A percentile compares a stretch with the other conserved stretches of the same genome.
phyloP scores from a whole-genome alignment of 2,113 vertebrate genomes.

The Ptilorrhoa leucosticta region DNA sequence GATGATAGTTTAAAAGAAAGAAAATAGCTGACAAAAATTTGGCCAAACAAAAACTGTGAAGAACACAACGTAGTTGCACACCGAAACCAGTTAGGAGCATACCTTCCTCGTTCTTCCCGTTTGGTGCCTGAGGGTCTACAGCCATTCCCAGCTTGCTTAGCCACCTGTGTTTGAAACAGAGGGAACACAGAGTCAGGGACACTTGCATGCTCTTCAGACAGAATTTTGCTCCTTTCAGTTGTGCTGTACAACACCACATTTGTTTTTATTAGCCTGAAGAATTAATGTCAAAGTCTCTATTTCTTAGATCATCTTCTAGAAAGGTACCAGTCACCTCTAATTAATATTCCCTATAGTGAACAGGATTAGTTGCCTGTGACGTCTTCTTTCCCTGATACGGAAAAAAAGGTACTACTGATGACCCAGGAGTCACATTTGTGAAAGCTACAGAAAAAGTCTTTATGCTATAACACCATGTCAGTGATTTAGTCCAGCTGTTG shows the following conservation, averaged over 20 bases:
- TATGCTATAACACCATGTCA: background rate
- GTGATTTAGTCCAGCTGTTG: background rate
- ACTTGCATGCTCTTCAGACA: background rate
- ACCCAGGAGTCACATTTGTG: background rate
- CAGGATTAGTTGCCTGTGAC: background rate
- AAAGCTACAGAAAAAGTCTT: background rate
- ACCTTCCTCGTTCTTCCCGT: slow-evolving; percentile 75
- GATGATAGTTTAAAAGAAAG: background rate
- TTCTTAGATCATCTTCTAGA: background rate
- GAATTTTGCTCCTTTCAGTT: background rate
- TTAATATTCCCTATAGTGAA: background rate
- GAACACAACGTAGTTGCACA: background rate
- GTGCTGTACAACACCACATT: background rate
- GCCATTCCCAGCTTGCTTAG: slow-evolving; percentile 91
- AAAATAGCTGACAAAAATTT: background rate
- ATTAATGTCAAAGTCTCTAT: background rate
- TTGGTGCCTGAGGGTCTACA: slow-evolving; percentile 75
- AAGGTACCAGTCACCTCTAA: background rate
- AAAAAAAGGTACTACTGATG: background rate
- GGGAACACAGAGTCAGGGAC: background rate
- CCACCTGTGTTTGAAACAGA: slow-evolving; percentile 80
- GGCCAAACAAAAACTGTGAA: background rate
- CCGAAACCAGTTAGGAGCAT: background rate
- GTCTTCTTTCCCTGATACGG: background rate
- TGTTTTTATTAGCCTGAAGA: background rate